These are phyloP conservation scores for Rutpela maculata DNA, from an alignment of 2,888 invertebrate species.

Conservation along the genomic window DNA sequence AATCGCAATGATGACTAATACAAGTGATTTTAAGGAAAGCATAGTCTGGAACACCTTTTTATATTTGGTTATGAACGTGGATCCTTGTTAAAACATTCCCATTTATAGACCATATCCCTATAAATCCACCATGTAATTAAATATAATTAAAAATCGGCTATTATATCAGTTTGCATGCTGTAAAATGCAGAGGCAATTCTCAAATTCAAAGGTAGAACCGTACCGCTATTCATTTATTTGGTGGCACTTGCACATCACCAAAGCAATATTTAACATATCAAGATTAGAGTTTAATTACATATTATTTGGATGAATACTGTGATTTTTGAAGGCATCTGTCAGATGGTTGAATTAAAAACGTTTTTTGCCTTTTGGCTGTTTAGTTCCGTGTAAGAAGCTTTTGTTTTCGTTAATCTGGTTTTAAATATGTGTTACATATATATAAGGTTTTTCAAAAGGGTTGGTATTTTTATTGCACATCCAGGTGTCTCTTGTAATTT, in stretches of 20 bases:
- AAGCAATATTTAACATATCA: conserved; percentile 72
- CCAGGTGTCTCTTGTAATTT: conserved; percentile 17
- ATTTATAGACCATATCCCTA: conserved; percentile 44
- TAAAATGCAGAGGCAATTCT: conserved; percentile 27
- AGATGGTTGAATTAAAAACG: conserved; percentile 59
- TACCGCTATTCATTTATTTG: conserved; percentile 65
- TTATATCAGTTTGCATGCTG: conserved; percentile 36
- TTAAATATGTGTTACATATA: conserved; percentile 50
- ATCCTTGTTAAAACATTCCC: conserved; percentile 16
- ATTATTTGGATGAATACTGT: conserved; percentile 69
- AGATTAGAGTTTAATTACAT: conserved; percentile 71
- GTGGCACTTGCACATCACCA: conserved; percentile 71
- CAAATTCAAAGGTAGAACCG: conserved; percentile 39
- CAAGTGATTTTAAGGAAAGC: too few relatives aligned
- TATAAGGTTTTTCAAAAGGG: conserved; percentile 22
- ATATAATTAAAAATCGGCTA: conserved; percentile 52
- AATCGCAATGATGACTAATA: too few relatives aligned
- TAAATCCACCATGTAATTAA: conserved; percentile 53
- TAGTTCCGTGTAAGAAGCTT: conserved; percentile 49
- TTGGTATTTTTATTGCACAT: conserved; percentile 24
- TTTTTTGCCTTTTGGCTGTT: conserved; percentile 49
- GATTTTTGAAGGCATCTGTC: conserved; percentile 69
- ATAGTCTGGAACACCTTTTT: too few relatives aligned
- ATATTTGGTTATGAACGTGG: too few relatives aligned
- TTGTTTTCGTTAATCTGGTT: conserved; percentile 55